Evolutionary conservation across 2,888 invertebrate genomes (phyloP), one percentile per base, ranked within the genome.

Genomic region (Linyphia triangularis): DNA sequence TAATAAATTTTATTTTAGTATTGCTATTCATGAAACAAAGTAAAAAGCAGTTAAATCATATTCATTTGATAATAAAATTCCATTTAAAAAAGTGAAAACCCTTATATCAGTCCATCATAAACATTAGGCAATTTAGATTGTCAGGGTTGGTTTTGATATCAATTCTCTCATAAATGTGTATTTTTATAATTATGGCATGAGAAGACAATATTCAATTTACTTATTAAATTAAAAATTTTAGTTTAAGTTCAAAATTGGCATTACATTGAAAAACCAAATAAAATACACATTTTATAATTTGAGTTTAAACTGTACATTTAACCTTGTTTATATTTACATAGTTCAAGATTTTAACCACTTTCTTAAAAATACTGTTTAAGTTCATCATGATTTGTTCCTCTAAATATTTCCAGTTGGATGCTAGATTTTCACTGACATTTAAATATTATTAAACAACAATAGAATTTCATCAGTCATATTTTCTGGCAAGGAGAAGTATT

Each of bases 291-390:
- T 24, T 63, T 13, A 28, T 22, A 63, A 13, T 63, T 13, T 5
- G n/a, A n/a, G 51, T n/a, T 51, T 13, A n/a, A 51, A 40, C 9
- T 40, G 40, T 40, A 40, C 40, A 40, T 61, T 10, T 24, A 63
- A 24, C 28, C 24, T 19, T 63, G 22, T 26, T 33, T n/a, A 33
- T 67, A 67, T 67, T 33, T 67, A 67, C 67, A 67, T 30, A 33
- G 30, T 67, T 67, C 1, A 67, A 63, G 9, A 10, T 63, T 26
- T 63, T 63, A 67, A 63, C 24, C 24, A 63, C 24, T 63, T 26
- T 63, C 26, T 63, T 63, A 16, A 63, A 67, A 67, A 67, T 67
- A 67, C 67, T 67, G 67, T 28, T 13, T 63, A 63, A 67, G 33
- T 67, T 33, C 37, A 63, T 7, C 5, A 24, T 13, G 51, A 16